Base-by-base conservation (phyloP, 1,140 invertebrate genomes). In the Lepidostoma basale region DNA sequence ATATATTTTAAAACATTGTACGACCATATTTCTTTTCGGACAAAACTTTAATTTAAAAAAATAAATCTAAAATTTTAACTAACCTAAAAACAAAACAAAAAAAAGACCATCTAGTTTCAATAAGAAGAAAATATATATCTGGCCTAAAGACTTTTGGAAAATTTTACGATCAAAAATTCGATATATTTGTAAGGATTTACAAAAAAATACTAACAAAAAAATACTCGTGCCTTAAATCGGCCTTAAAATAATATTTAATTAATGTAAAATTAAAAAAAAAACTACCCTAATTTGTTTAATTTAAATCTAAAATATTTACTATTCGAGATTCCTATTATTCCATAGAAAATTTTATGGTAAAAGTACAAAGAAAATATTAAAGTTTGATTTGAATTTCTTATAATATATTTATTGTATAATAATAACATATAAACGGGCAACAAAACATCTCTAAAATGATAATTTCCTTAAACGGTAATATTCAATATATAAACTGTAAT, bases 181-280 rank as follows among this genome's bases (percentile, higher is more conserved):
- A 25, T 63, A 33, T 45, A 47, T 20, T 54, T 59, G 54, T 39
- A 59, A 59, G 20, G 40, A 39, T 39, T 63, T 63, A 63, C 39
- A 64, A 49, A 66, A 36, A 64, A 49, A 70, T 59, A 25, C 28
- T 36, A 45, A 71, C 36, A 49, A 69, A 69, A 69, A 36, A 73
- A 67, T 30, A 49, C 64, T 64, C 68, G 72, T 73, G 72, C 72
- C 72, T 73, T 73, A 73, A 70, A 70, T 73, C 58, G 72, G 72
- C 72, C 72, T 73, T 73, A 70, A 73, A 73, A 73, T 67, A 70
- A 73, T 73, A 73, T 70, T 73, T 70, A 71, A 67, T 70, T 68
- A 44, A 59, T 67, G 60, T 73, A 66, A 63, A 54, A 71, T 58
- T 20, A 56, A 65, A 68, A 60, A 60, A 45, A 62, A 54, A 52